These are phyloP conservation scores for Notodonta dromedarius DNA, from an alignment of 2,888 invertebrate species.

Conservation along the genomic window DNA sequence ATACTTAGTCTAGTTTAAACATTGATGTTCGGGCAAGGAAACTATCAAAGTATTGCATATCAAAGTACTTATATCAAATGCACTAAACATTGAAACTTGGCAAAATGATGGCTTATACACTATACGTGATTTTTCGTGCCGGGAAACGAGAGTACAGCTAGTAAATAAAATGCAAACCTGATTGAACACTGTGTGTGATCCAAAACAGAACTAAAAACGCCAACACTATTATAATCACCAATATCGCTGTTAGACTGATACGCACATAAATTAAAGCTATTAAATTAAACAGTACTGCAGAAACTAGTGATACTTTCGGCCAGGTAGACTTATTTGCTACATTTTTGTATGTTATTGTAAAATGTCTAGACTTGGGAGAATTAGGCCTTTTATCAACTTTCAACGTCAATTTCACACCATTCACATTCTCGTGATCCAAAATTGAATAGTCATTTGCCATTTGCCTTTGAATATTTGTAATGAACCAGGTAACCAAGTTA, in stretches of 20 bases:
- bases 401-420: conserved; percentile 65
- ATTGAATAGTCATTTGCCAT: conserved; percentile 26
- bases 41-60: too few species aligned
- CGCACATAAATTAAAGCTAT: conserved; percentile 59
- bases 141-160: neutral
- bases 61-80: too few species aligned
- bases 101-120: too few species aligned
- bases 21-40: too few species aligned
- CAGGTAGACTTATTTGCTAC: conserved; percentile 53
- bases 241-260: conserved; percentile 63
- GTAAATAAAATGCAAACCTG: conserved; percentile 52
- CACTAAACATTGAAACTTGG: too few species aligned
- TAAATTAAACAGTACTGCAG: conserved; percentile 67
- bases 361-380: conserved; percentile 63
- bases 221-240: conserved; percentile 62
- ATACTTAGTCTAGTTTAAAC: too few species aligned
- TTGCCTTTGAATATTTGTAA: neutral
- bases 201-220: conserved; percentile 70
- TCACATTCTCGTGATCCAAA: conserved; percentile 61
- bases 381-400: conserved; percentile 53
- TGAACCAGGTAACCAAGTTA: too few species aligned
- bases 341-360: conserved; percentile 68
- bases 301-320: conserved; percentile 57
- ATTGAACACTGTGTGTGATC: conserved; percentile 76
- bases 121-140: too few species aligned